Conservation (phyloP, 2,113 vertebrate species). For the Pollimyrus isidori region DNA sequence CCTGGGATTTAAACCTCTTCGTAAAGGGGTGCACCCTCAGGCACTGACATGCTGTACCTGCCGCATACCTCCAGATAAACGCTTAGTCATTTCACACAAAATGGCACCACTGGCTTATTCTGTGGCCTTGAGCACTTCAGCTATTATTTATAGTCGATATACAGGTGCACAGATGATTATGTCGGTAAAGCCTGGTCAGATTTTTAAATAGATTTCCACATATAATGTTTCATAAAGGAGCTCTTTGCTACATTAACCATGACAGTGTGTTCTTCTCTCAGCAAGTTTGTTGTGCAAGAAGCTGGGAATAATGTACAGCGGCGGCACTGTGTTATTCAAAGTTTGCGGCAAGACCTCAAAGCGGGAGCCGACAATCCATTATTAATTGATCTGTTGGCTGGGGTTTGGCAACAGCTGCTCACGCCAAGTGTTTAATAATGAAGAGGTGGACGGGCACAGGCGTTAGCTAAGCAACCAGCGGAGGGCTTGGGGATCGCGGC, state of each 20-base stretch:
- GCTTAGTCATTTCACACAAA: not conserved
- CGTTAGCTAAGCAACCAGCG: not conserved
- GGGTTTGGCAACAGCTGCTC: slow-evolving; percentile 7
- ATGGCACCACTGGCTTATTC: not conserved
- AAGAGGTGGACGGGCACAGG: not conserved
- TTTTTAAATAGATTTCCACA: not conserved
- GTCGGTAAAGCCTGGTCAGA: not conserved
- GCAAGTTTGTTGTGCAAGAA: not conserved
- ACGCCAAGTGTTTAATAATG: not conserved
- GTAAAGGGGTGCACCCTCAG: not conserved
- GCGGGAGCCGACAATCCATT: not conserved
- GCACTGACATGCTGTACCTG: not conserved
- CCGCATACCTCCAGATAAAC: not conserved
- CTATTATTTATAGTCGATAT: not conserved
- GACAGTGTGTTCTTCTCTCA: not conserved
- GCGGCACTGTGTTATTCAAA: not conserved
- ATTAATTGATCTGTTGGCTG: slow-evolving; percentile 17
- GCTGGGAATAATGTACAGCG: not conserved
- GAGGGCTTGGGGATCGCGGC: not conserved
- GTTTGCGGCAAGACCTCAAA: slow-evolving; percentile 3
- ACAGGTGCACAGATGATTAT: not conserved
- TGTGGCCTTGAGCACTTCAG: not conserved
- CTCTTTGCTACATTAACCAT: slow-evolving; percentile 5
- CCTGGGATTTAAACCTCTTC: not conserved
- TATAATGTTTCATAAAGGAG: not conserved